Conservation (phyloP, 2,113 vertebrate species). For the Pedetes capensis region DNA sequence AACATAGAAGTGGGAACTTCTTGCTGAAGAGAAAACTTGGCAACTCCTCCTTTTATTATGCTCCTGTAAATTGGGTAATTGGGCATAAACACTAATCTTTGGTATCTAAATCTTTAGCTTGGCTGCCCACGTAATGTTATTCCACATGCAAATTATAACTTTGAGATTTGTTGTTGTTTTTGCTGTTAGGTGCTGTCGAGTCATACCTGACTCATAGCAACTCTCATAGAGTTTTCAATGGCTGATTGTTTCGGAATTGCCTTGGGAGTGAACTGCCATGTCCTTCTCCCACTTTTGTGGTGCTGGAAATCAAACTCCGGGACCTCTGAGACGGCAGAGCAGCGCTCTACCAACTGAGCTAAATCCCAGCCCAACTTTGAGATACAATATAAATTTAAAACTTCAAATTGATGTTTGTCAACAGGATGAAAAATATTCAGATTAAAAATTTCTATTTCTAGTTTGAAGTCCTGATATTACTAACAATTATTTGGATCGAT, state of each 20-base stretch:
- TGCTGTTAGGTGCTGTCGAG: no score
- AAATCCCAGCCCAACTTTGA: no score
- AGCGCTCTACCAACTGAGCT: no score
- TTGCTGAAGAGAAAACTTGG: background rate
- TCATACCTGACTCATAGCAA: no score
- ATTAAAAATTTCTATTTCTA: background rate
- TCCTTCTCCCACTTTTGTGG: no score
- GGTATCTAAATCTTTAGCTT: background rate
- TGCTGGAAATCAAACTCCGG: no score
- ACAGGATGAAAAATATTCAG: background rate
- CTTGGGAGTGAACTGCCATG: no score
- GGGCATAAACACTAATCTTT: background rate
- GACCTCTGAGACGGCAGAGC: no score
- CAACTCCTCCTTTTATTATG: background rate
- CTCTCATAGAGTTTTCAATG: no score
- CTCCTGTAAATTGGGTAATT: background rate
- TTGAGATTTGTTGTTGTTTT: no score
- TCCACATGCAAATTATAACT: background rate
- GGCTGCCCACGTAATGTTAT: background rate
- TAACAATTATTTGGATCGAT: background rate
- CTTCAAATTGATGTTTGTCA: background rate
- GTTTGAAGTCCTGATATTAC: background rate
- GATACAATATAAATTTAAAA: background rate
- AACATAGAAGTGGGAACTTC: background rate
- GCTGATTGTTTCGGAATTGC: no score